Evolutionary conservation across 2,797 vertebrate genomes (phyloP).

Genomic region (Crotalus adamanteus): DNA sequence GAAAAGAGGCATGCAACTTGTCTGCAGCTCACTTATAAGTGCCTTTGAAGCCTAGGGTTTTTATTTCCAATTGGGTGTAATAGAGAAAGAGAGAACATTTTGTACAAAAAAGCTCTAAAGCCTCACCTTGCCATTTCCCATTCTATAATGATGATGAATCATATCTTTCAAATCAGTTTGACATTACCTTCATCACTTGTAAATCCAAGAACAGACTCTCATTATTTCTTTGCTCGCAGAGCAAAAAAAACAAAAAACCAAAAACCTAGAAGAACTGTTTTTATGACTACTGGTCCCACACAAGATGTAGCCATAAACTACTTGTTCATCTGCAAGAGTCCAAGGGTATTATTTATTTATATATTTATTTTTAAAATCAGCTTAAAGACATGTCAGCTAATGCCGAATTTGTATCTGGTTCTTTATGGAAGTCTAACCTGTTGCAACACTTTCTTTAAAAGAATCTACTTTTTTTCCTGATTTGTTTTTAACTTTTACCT

Average conservation of each 20-base stretch:
- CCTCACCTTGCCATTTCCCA: neutral
- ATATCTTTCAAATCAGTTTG: neutral
- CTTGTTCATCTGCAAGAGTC: neutral
- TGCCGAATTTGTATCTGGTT: neutral
- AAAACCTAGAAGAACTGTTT: neutral
- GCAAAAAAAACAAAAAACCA: neutral
- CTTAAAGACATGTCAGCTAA: neutral
- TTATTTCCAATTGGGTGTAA: neutral
- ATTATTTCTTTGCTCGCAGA: neutral
- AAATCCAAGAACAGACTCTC: neutral
- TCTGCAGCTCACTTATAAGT: neutral
- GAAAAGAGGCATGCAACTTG: rapidly evolving
- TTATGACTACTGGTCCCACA: neutral
- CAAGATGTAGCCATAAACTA: neutral
- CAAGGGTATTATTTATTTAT: neutral
- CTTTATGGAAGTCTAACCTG: neutral
- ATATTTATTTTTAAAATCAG: neutral
- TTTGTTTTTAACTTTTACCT: neutral
- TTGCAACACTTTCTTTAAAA: neutral
- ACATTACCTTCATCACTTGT: neutral
- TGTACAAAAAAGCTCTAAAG: conserved; percentile 8
- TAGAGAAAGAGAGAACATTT: rapidly evolving
- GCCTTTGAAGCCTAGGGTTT: rapidly evolving
- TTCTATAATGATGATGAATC: neutral
- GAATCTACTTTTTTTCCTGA: neutral